Base-by-base conservation (phyloP, 1,140 invertebrate species). In the Drosophila pandora region DNA sequence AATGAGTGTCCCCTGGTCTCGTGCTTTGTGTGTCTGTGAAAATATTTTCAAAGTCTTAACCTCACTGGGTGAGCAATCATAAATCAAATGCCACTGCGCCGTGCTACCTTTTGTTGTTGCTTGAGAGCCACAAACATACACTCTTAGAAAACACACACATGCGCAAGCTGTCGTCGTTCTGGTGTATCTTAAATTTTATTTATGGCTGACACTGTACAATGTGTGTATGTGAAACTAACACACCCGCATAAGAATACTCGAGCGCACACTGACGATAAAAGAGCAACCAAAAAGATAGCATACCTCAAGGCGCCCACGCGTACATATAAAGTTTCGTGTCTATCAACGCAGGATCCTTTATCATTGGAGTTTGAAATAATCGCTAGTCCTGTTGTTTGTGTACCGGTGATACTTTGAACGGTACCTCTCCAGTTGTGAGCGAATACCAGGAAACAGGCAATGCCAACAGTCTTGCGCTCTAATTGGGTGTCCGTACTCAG, bases 11-110 rank as follows among this genome's bases (percentile, higher is more conserved):
- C 57, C 37, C 32, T 41, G 55, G 64, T 41, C 53, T 39, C 61
- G 71, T 72, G 68, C 71, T 68, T 85, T 85, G 77, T 85, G 74
- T 71, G 82, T 72, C 78, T 87, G 82, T 76, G 78, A 85, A 85
- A 85, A 85, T 85, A 85, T 85, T 85, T 85, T 87, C 82, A 87
- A 87, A 85, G 82, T 85, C 82, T 85, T 85, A 85, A 85, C 82
- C 82, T 82, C 78, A 87, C 78, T 75, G 82, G 74, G 82, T 85
- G 82, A 82, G 82, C 82, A 85, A 85, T 82, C 78, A 85, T 85
- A 85, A 85, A 85, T 85, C 82, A 87, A 87, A 87, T 85, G 78
- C 82, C 78, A 75, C 52, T 75, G 82, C 65, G 70, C 41, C 62
- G 74, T 76, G 63, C 82, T 80, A 85, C 82, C 82, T 85, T 85